Conservation (phyloP, 1,140 invertebrate species). For the Pseudomyrmex flavicornis region DNA sequence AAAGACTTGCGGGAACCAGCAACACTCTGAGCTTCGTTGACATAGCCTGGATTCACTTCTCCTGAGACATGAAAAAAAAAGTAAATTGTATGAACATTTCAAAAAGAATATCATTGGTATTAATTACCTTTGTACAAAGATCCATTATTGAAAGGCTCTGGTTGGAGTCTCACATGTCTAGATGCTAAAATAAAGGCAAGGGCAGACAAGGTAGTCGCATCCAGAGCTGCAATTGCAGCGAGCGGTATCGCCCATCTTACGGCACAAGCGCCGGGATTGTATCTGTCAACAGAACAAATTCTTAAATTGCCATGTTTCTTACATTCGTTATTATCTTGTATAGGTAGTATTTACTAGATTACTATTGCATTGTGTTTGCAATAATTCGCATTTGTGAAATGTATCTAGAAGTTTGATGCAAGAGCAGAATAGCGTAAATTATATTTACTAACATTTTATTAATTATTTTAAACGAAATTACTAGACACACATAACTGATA, state of each 20-base stretch:
- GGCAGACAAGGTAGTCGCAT: slow-evolving; percentile 94
- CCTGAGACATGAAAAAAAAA: slow-evolving; percentile 86
- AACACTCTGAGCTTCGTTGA: slow-evolving; percentile 92
- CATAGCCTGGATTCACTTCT: slow-evolving; percentile 94
- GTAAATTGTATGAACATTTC: neutral
- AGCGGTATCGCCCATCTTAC: slow-evolving; percentile 98
- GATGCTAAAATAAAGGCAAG: slow-evolving; percentile 97
- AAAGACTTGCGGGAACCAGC: slow-evolving; percentile 93
- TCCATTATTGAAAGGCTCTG: slow-evolving; percentile 90
- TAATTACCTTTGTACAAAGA: slow-evolving; percentile 86
- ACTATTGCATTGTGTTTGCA: neutral
- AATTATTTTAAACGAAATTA: too few relatives aligned
- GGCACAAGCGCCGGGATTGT: slow-evolving; percentile 91
- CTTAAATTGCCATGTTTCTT: neutral
- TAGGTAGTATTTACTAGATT: neutral
- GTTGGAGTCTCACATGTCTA: slow-evolving; percentile 93
- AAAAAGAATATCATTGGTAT: neutral
- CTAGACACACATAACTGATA: too few relatives aligned
- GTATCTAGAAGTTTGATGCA: neutral
- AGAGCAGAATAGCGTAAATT: neutral
- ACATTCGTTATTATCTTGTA: slow-evolving; percentile 18
- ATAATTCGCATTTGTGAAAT: slow-evolving; percentile 28
- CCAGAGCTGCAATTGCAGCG: slow-evolving; percentile 95
- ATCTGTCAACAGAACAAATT: slow-evolving; percentile 78
- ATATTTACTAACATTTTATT: too few relatives aligned